Conservation (phyloP, 2,797 vertebrate species). For the Galagoides demidoff region DNA sequence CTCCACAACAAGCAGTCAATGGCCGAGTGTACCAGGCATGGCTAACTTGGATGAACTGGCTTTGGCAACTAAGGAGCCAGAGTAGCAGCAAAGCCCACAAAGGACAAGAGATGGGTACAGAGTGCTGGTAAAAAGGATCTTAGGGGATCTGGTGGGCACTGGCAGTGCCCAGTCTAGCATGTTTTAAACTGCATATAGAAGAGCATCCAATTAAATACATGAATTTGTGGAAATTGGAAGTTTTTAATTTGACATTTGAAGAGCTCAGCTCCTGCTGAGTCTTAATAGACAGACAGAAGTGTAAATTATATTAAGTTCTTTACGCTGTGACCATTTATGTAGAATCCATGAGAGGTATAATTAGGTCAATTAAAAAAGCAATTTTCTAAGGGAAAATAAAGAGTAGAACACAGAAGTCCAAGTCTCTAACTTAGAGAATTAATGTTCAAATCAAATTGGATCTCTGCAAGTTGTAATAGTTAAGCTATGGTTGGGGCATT, state of each 20-base stretch:
- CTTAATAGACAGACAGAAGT: slow-evolving; percentile 42
- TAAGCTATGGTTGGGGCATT: slow-evolving; percentile 47
- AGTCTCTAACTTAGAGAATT: slow-evolving; percentile 52
- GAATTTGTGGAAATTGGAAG: neutral
- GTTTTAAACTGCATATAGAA: neutral
- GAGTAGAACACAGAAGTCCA: slow-evolving; percentile 43
- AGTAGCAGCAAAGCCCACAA: neutral
- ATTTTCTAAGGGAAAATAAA: slow-evolving; percentile 60
- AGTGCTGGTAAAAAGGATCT: neutral
- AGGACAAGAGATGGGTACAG: neutral
- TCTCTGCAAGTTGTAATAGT: slow-evolving; percentile 55
- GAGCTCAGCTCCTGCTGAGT: slow-evolving; percentile 31
- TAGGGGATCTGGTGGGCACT: neutral
- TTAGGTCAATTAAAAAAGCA: slow-evolving; percentile 49
- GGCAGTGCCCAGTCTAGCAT: neutral
- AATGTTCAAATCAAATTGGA: slow-evolving; percentile 54
- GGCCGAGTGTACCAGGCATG: neutral
- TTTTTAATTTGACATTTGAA: slow-evolving; percentile 35
- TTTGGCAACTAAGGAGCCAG: neutral
- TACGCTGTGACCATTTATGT: slow-evolving; percentile 55
- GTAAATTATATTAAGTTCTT: slow-evolving; percentile 56
- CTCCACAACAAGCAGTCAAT: neutral
- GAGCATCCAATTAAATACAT: neutral
- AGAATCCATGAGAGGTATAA: slow-evolving; percentile 44
- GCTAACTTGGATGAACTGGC: neutral